phyloP scores from a whole-genome alignment of 2,113 vertebrate genomes.

The Helogale parvula region DNA sequence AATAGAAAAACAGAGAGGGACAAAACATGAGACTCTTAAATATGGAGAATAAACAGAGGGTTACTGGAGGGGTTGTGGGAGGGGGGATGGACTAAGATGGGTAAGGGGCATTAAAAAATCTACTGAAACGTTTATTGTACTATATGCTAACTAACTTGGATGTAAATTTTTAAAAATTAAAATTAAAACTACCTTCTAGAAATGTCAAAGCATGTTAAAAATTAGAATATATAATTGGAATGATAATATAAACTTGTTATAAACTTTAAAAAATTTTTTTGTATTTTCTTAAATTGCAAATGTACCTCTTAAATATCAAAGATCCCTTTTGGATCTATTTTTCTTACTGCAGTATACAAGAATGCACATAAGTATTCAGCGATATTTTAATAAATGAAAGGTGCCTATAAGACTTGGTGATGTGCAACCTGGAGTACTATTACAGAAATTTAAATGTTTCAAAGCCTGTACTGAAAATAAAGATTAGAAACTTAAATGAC shows the following conservation, averaged over 20 bases:
- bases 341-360: not conserved
- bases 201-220: not conserved
- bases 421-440: not conserved
- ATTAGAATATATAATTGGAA: not conserved
- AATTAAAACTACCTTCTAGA: not conserved
- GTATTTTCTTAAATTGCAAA: not conserved
- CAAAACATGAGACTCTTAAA: too few species aligned
- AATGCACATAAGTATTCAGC: not conserved
- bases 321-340: not conserved
- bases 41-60: too few species aligned
- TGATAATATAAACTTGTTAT: not conserved
- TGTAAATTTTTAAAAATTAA: too few species aligned
- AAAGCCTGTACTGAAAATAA: not conserved
- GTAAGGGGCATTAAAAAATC: too few species aligned
- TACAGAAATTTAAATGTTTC: not conserved
- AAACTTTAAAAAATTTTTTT: not conserved
- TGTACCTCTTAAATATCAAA: not conserved
- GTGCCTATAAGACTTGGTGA: not conserved
- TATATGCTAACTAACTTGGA: too few species aligned
- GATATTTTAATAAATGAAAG: constrained; percentile 21
- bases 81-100: too few species aligned
- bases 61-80: too few species aligned
- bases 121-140: too few species aligned
- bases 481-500: not conserved
- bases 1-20: too few species aligned